Conservation (phyloP, 1,140 invertebrate genomes). For the Microplitis demolitor region DNA sequence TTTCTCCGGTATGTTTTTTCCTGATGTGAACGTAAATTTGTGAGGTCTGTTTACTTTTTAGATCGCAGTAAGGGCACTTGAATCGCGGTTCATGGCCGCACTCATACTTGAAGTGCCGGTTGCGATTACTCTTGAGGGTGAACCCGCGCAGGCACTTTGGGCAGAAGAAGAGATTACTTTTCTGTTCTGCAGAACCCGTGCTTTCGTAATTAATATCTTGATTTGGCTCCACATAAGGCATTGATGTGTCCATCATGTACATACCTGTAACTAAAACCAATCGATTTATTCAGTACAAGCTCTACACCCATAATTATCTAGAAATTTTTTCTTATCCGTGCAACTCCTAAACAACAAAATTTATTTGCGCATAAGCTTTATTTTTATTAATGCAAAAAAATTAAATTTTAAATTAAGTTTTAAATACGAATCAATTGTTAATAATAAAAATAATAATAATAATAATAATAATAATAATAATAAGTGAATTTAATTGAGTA, state of each 20-base stretch:
- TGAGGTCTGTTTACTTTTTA: slow-evolving; percentile 79
- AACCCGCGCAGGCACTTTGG: slow-evolving; percentile 76
- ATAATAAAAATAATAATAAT: no score
- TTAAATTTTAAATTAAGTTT: no score
- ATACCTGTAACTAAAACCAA: slow-evolving; percentile 24
- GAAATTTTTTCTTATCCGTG: no score
- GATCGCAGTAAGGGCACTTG: slow-evolving; percentile 75
- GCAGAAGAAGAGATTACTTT: slow-evolving; percentile 62
- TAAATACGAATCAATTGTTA: no score
- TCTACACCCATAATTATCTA: no score
- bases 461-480: no score
- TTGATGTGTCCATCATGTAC: slow-evolving; percentile 30
- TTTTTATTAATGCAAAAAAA: no score
- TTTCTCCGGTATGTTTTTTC: slow-evolving; percentile 39
- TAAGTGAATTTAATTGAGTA: no score
- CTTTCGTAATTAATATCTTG: background rate
- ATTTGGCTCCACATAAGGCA: slow-evolving; percentile 16
- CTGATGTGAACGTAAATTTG: slow-evolving; percentile 74
- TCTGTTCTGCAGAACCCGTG: background rate
- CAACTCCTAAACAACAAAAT: no score
- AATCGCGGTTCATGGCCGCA: slow-evolving; percentile 81
- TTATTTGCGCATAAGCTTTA: no score
- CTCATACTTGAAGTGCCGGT: slow-evolving; percentile 83
- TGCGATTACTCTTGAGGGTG: slow-evolving; percentile 77
- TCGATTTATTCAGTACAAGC: no score